phyloP scores from a whole-genome alignment of 2,888 invertebrate genomes.

The Melolontha melolontha region DNA sequence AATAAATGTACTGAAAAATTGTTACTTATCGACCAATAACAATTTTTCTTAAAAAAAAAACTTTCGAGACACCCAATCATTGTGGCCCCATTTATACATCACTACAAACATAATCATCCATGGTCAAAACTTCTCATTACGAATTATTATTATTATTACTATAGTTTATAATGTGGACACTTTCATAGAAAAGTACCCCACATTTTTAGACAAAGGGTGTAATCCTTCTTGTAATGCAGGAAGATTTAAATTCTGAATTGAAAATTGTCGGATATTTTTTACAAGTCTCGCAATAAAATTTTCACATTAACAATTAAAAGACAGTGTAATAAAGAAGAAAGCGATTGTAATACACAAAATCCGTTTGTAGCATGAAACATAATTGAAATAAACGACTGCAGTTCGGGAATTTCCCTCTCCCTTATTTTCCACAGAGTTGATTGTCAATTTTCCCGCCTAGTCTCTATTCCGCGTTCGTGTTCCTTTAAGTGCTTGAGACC shows the following conservation, averaged over 20 bases:
- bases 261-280: too few species aligned
- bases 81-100: conserved; percentile 46
- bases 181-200: too few species aligned
- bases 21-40: neutral
- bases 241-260: too few species aligned
- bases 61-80: conserved; percentile 42
- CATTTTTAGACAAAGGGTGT: too few species aligned
- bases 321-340: neutral
- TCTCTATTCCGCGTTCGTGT: conserved; percentile 1
- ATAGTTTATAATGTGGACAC: too few species aligned
- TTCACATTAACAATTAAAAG: neutral
- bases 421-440: neutral
- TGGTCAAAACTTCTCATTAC: too few species aligned
- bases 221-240: too few species aligned
- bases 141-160: too few species aligned
- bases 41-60: conserved; percentile 15
- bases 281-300: neutral
- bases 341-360: neutral
- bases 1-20: neutral
- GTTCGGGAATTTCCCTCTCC: conserved; percentile 12
- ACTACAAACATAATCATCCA: conserved; percentile 35
- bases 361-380: conserved; percentile 20
- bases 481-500: neutral
- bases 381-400: conserved; percentile 22
- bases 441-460: conserved; percentile 10